Base-by-base conservation (phyloP, 2,888 invertebrate genomes). In the Harpalus rufipes region DNA sequence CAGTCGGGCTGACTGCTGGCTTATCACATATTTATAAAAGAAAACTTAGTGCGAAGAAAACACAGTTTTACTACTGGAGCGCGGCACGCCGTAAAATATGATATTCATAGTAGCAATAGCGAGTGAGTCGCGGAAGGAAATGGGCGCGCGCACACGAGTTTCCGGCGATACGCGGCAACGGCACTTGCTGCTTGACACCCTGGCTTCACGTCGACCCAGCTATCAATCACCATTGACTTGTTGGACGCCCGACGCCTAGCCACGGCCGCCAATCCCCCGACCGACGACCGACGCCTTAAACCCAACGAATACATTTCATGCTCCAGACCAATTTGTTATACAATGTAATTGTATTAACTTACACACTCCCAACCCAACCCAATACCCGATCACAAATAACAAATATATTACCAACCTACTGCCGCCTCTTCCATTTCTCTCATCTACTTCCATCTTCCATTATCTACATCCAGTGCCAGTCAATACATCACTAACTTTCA, bases 171-270 rank as follows among this genome's bases (percentile, higher is more conserved):
- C 39, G 61, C 32, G 21, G 21, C 32, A 16, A n/a, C 58, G 74
- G 44, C 16, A 16, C 6, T 61, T 18, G 8, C 63, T 21, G n/a
- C 18, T 25, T 39, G 39, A n/a, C 14, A 8, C 72, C 72, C 8
- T 41, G 12, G 41, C 72, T 18, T 14, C 16, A 74, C 10, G 44
- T 44, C 18, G 72, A 74, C 72, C 51, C 56, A 68, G 58, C 82
- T 72, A 82, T 82, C 82, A 82, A 82, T 82, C 82, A 81, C 81
- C 44, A 81, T 68, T 82, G 82, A 74, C 72, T 74, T 74, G 41
- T 74, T 74, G 41, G 72, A 41, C 44, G 12, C 41, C 18, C 72
- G 41, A 68, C 68, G 68, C 12, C 32, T 6, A 5, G 32, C 32
- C 32, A 32, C 32, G 32, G 32, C 32, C 32, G 32, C 32, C 32